A percentile compares a stretch with the other conserved stretches of the same genome.
These are phyloP conservation scores for Conistra vaccinii DNA, from an alignment of 2,888 invertebrate genomes.

Conservation along the genomic window DNA sequence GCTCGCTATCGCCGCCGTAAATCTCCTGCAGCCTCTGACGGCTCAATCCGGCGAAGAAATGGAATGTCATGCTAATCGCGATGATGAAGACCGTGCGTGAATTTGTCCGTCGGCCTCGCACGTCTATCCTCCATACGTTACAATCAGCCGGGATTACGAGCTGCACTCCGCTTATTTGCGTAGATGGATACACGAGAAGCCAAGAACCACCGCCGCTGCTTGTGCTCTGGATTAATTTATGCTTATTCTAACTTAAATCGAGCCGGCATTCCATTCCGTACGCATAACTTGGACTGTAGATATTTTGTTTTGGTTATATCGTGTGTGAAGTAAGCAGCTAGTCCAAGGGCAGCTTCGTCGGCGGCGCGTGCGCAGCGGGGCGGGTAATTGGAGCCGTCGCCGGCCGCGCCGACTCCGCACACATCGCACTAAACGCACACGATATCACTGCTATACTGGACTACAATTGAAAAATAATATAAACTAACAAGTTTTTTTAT, in stretches of 20 bases:
- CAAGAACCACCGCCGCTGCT: conserved; percentile 1
- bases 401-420: conserved; percentile 63
- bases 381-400: conserved; percentile 74
- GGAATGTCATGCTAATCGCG: conserved; percentile 78
- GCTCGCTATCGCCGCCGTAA: conserved; percentile 86
- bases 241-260: conserved; percentile 42
- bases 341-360: conserved; percentile 74
- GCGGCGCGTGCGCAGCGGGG: conserved; percentile 72
- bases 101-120: conserved; percentile 73
- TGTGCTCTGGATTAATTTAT: conserved; percentile 35
- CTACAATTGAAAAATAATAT: conserved; percentile 40
- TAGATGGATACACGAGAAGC: conserved; percentile 38
- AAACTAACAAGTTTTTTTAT: conserved; percentile 21
- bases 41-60: conserved; percentile 86
- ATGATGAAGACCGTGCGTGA: conserved; percentile 68
- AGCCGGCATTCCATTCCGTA: conserved; percentile 34
- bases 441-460: conserved; percentile 34
- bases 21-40: conserved; percentile 85
- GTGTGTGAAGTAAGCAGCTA: conserved; percentile 73
- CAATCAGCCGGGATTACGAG: conserved; percentile 72
- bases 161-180: conserved; percentile 44
- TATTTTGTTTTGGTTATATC: conserved; percentile 69
- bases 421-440: conserved; percentile 61
- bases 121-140: conserved; percentile 76
- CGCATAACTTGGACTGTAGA: conserved; percentile 38